Percentiles rank a stretch among this genome's conserved stretches.
These are phyloP conservation scores for Catocala nupta DNA, from an alignment of 2,888 invertebrate genomes.

Conservation along the genomic window DNA sequence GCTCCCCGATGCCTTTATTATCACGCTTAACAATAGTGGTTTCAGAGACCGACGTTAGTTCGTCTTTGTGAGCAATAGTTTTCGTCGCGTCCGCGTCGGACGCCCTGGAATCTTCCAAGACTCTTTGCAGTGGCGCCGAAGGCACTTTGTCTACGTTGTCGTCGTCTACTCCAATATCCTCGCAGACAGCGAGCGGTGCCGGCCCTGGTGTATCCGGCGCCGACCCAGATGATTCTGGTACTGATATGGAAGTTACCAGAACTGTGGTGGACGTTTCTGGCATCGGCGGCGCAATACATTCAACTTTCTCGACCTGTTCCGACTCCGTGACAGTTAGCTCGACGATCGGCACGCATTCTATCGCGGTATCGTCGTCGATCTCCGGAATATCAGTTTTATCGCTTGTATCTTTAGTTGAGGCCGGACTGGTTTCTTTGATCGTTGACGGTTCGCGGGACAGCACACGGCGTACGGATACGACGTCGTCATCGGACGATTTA, in stretches of 20 bases:
- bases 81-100: slow-evolving; percentile 72
- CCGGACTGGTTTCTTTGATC: slow-evolving; percentile 65
- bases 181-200: slow-evolving; percentile 91
- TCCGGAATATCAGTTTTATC: slow-evolving; percentile 63
- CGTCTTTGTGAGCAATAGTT: slow-evolving; percentile 78
- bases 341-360: slow-evolving; percentile 28
- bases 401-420: slow-evolving; percentile 62
- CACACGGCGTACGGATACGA: slow-evolving; percentile 54
- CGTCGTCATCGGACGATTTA: slow-evolving; percentile 60
- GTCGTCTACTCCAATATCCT: slow-evolving; percentile 90
- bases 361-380: slow-evolving; percentile 38
- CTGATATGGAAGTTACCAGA: slow-evolving; percentile 24
- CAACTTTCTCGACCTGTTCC: slow-evolving; percentile 40
- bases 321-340: slow-evolving; percentile 27
- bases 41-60: slow-evolving; percentile 78
- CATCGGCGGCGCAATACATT: slow-evolving; percentile 23
- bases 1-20: slow-evolving; percentile 74
- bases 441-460: slow-evolving; percentile 67
- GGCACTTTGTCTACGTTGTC: slow-evolving; percentile 88
- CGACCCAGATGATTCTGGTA: slow-evolving; percentile 17
- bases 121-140: slow-evolving; percentile 71
- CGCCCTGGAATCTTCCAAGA: slow-evolving; percentile 65
- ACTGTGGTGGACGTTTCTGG: slow-evolving; percentile 18
- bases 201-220: slow-evolving; percentile 51
- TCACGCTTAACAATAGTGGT: slow-evolving; percentile 81